Base-by-base conservation (phyloP, 1,140 invertebrate species). In the Drosophila albomicans region DNA sequence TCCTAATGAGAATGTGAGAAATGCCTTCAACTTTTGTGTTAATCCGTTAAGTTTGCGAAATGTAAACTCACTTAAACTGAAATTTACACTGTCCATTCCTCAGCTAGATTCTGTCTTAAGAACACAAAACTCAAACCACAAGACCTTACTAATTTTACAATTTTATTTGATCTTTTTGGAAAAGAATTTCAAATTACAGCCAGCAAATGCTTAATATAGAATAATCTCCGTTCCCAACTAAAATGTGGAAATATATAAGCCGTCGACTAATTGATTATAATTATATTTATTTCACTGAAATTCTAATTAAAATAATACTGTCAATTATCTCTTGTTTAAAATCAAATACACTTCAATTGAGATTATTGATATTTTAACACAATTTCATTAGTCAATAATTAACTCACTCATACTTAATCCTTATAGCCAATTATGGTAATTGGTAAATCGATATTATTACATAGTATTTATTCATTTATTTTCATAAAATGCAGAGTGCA, bases 41-140 rank as follows among this genome's bases (percentile, higher is more conserved):
- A 58, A 68, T 48, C 63, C 70, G 63, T 80, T 69, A 75, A 80
- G 59, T 78, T 79, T 63, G 15, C n/a, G 64, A 48, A 32, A 68
- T 43, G 41, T 46, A 41, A 59, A 46, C 41, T 46, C n/a, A 59
- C 38, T 59, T 59, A 59, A 46, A 28, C 3, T 59, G 52, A 76
- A 75, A 35, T 69, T 69, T 69, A 15, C 25, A 25, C 15, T 48
- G 46, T 16, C 46, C 46, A 20, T 48, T 20, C 15, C 16, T 8
- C 4, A 15, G 45, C 45, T 10, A 43, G 41, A 13, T 43, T 43
- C 46, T 20, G 46, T 48, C 20, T 48, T 11, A 46, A 13, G n/a
- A 15, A 46, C 5, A 13, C 0, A 7, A 1, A 48, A 20, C 16
- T 7, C 2, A 45, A 6, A 20, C 15, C 46, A 20, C 46, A 48